A percentile compares a stretch with the other conserved stretches of the same genome.
Evolutionary conservation across 2,888 invertebrate species (phyloP).

Genomic region (Nomada hirtipes): DNA sequence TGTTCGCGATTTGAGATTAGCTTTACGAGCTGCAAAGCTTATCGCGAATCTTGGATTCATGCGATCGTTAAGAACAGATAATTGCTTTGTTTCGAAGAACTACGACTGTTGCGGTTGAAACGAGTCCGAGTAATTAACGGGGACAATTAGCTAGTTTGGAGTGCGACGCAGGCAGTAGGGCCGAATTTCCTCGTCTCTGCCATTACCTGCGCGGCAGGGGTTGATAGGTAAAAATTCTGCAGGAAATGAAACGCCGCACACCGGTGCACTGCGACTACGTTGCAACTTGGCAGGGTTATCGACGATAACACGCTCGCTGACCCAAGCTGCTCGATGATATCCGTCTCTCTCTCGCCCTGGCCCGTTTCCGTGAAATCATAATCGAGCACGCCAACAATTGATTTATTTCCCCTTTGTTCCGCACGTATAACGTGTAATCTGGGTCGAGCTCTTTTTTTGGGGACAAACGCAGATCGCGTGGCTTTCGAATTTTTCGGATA

Average conservation of each 20-base stretch:
- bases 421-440: constrained; percentile 1
- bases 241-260: constrained; percentile 37
- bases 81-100: background rate
- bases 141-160: too few species aligned
- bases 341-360: background rate
- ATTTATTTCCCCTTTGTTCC: constrained; percentile 37
- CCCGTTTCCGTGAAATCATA: constrained; percentile 27
- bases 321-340: constrained; percentile 30
- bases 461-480: background rate
- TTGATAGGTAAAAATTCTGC: background rate
- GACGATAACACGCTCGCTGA: constrained; percentile 46
- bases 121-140: too few species aligned
- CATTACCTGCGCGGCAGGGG: background rate
- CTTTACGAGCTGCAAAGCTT: too few species aligned
- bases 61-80: background rate
- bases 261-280: background rate
- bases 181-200: too few species aligned
- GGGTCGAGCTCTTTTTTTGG: constrained; percentile 17
- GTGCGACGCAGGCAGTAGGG: too few species aligned
- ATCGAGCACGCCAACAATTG: constrained; percentile 25
- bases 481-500: background rate
- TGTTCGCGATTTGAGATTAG: too few species aligned
- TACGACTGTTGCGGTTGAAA: too few species aligned
- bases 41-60: background rate
- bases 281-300: constrained; percentile 40